Conservation (phyloP, 2,113 vertebrate genomes). For the Crypturellus undulatus region DNA sequence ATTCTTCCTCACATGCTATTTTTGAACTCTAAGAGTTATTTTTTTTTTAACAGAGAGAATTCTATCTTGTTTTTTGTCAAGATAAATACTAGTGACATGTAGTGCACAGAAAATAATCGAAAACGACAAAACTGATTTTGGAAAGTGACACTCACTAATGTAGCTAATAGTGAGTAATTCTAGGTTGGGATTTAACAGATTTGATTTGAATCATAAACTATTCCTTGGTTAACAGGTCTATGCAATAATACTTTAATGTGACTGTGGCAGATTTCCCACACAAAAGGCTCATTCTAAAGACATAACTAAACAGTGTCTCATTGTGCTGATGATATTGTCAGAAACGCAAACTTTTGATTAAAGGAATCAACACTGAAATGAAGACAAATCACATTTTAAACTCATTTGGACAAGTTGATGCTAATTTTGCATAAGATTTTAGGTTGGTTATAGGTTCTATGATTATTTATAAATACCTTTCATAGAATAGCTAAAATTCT, state of each 20-base stretch:
- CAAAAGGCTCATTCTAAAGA: background rate
- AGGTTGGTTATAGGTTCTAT: background rate
- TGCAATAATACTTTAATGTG: background rate
- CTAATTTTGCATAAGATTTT: background rate
- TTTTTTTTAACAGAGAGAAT: background rate
- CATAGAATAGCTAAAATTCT: background rate
- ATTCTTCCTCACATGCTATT: background rate
- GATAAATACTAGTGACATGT: slow-evolving; percentile 25
- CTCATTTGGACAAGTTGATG: background rate
- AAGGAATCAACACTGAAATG: background rate
- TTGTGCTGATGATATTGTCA: background rate
- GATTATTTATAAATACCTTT: background rate
- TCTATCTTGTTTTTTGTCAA: slow-evolving; percentile 19
- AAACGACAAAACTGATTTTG: slow-evolving; percentile 35
- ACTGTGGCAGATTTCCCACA: background rate
- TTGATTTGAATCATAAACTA: slow-evolving; percentile 4
- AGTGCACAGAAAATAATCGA: slow-evolving; percentile 13
- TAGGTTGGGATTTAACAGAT: slow-evolving; percentile 15
- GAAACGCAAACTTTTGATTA: background rate
- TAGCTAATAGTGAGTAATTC: slow-evolving; percentile 6
- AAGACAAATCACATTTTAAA: background rate
- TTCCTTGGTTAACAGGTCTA: slow-evolving; percentile 1
- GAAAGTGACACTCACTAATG: background rate
- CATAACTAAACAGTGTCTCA: background rate
- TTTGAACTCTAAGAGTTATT: background rate